Base-by-base conservation (phyloP, 1,140 invertebrate genomes). In the Limonius californicus region DNA sequence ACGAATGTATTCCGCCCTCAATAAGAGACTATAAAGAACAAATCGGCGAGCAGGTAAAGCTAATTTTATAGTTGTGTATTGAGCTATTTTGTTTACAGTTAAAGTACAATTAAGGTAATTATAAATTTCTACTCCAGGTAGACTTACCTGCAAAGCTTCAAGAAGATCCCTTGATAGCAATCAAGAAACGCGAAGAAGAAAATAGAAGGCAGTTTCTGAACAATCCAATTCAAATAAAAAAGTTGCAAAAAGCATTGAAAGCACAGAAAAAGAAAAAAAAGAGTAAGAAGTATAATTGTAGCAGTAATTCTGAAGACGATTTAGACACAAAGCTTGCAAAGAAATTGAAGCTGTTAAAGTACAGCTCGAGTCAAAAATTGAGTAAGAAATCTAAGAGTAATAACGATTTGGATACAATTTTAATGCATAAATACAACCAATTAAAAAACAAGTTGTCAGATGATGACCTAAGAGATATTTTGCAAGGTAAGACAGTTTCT, bases 201-300 rank as follows among this genome's bases (percentile, higher is more conserved):
- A 87, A 87, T 0, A 79, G 88, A 39, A 84, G 84, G 54, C 87
- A 92, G 68, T 78, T 96, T 18, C 74, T 95, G 7, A 88, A 92
- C 68, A 97, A 96, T 84, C 93, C 94, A n/a, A 83, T 95, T 0
- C 92, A 92, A 76, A 79, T 95, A 64, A 92, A 92, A 69, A 87
- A 90, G 77, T 75, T 95, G 1, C 85, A 92, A 72, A 84, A 90
- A 70, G 79, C 93, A 70, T 83, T 95, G 67, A 79, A 85, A 73
- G 78, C 77, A 57, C 82, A 86, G 68, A 76, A 84, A 70, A 67
- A 78, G 68, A 77, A 82, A 73, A 76, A 79, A 54, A 69, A 78
- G 66, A 72, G 75, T 69, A 80, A 80, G 64, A 83, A 81, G 21
- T 84, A 85, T 61, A 83, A 84, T 71, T 80, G 80, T 58, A 57